Evolutionary conservation across 2,113 vertebrate species (phyloP).

Genomic region (Erinaceus europaeus): DNA sequence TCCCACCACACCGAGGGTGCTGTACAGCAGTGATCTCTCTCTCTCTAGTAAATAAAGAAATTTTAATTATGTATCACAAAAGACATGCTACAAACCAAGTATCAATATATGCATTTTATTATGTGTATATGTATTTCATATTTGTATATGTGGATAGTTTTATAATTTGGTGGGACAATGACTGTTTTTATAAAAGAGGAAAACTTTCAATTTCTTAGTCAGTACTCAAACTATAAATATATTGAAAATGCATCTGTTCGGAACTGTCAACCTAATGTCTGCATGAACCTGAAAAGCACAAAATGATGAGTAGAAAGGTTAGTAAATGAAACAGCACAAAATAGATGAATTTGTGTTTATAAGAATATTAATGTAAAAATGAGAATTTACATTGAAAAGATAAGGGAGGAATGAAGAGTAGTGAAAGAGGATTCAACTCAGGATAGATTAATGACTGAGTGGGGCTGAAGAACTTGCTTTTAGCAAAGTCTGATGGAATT

Average conservation of each 20-base stretch:
- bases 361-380: neutral
- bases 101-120: neutral
- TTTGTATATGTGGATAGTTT: neutral
- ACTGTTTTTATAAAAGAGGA: neutral
- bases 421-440: rapidly evolving
- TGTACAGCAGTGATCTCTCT: too few species aligned
- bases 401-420: neutral
- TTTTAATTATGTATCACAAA: neutral
- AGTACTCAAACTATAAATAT: neutral
- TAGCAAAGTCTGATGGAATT: neutral
- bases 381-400: neutral
- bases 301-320: neutral
- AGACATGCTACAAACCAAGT: neutral
- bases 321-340: neutral
- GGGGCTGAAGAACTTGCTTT: neutral
- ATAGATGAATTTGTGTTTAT: neutral
- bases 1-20: too few species aligned
- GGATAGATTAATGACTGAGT: neutral
- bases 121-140: neutral
- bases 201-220: neutral
- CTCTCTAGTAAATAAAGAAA: too few species aligned
- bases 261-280: neutral
- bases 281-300: neutral
- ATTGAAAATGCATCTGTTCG: neutral
- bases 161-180: neutral